Evolutionary conservation across 2,797 vertebrate species (phyloP).

Genomic region (Garrulus glandarius): DNA sequence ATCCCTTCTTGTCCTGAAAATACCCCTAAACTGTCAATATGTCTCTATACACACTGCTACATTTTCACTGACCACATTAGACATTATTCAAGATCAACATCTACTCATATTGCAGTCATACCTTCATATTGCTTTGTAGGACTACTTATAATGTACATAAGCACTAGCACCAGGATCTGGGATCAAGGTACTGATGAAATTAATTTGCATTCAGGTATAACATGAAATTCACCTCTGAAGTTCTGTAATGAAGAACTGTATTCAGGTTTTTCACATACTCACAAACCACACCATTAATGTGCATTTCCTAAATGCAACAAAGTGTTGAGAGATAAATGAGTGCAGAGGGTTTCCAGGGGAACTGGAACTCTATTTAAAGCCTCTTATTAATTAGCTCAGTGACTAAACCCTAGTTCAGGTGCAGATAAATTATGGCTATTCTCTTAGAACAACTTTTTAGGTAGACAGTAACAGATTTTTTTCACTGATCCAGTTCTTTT

Average conservation of each 20-base stretch:
- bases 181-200: neutral
- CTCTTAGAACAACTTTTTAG: neutral
- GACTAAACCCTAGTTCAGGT: neutral
- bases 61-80: neutral
- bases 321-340: neutral
- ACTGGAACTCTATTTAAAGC: neutral
- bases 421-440: neutral
- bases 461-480: neutral
- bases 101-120: neutral
- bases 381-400: neutral
- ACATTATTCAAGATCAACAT: neutral
- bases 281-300: neutral
- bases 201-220: neutral
- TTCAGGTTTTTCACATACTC: neutral
- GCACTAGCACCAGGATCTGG: neutral
- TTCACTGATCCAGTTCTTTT: neutral
- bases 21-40: neutral
- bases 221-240: neutral
- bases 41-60: neutral
- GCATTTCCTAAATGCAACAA: neutral
- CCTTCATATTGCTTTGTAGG: neutral
- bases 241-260: neutral
- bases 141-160: neutral
- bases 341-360: neutral
- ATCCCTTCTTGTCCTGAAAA: neutral